phyloP scores from a whole-genome alignment of 2,113 vertebrate genomes.

The Lontra canadensis region DNA sequence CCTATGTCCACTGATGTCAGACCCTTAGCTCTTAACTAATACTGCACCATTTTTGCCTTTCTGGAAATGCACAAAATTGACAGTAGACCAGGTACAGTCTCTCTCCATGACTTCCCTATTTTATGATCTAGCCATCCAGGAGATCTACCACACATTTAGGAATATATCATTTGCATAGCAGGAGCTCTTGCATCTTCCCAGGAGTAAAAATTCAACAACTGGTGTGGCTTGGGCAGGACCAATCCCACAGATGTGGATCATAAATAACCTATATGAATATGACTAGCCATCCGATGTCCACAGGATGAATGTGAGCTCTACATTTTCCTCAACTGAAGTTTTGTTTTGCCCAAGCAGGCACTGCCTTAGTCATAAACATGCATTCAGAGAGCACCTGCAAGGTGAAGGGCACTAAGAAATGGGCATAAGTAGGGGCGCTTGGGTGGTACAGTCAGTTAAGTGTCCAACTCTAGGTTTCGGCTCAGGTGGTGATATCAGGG shows the following conservation, averaged over 20 bases:
- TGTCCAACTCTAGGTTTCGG: background rate
- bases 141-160: background rate
- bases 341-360: background rate
- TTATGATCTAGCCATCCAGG: background rate
- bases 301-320: background rate
- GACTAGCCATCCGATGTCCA: background rate
- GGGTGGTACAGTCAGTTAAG: background rate
- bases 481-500: background rate
- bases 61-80: background rate
- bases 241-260: background rate
- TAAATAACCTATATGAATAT: background rate
- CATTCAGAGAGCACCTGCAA: background rate
- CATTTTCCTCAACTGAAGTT: background rate
- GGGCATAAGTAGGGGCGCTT: background rate
- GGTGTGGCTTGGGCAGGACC: background rate
- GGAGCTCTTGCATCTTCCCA: background rate
- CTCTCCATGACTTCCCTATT: background rate
- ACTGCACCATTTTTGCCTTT: background rate
- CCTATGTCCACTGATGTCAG: background rate
- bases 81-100: background rate
- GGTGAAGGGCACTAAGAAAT: background rate
- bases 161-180: background rate
- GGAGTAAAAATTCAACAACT: conserved; percentile 3
- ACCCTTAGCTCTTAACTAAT: background rate
- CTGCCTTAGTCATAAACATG: background rate